Base-by-base conservation (phyloP, 2,113 vertebrate species). In the Ochotona princeps region DNA sequence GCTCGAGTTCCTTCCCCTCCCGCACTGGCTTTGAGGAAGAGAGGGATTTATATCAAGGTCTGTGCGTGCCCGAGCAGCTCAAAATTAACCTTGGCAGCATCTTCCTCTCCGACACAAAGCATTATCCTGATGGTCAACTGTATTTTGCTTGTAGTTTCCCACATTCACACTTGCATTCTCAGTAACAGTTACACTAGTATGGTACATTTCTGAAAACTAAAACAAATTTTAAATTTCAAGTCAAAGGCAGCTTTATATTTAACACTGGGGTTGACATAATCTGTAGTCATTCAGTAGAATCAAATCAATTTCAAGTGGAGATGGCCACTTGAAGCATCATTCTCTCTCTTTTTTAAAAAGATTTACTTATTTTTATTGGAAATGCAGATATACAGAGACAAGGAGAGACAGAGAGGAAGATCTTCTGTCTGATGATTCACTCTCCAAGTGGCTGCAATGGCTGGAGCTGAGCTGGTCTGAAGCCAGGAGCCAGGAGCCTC, bases 201-300 rank as follows among this genome's bases (percentile, higher is more conserved):
- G 30, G 13, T 86, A 61, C 1, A 28, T 76, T 76, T 94, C 81
- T 76, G 61, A 92, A 86, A 49, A 11, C 11, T 87, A 73, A 80
- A 61, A 35, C 72, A 78, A 78, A 73, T 87, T 83, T 74, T 70
- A 67, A 87, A 90, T 90, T 51, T 86, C 72, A 83, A 28, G n/a
- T 61, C 15, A 61, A 84, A 89, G 83, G 26, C 61, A 76, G 79
- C 23, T 61, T 88, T 81, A 11, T 18, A 15, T 17, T 85, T 84
- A 70, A 44, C 60, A 73, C 38, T 87, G 65, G 44, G 18, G 13
- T 85, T 79, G 79, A 61, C 44, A 26, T 9, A n/a, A 13, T 51
- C 49, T 73, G 25, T 17, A 87, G 75, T 49, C 49, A 79, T 76
- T 65, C 23, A 63, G 49, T 23, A 70, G 70, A 79, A 57, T 17